Conservation (phyloP, 2,797 vertebrate genomes). For the Peromyscus nudipes region DNA sequence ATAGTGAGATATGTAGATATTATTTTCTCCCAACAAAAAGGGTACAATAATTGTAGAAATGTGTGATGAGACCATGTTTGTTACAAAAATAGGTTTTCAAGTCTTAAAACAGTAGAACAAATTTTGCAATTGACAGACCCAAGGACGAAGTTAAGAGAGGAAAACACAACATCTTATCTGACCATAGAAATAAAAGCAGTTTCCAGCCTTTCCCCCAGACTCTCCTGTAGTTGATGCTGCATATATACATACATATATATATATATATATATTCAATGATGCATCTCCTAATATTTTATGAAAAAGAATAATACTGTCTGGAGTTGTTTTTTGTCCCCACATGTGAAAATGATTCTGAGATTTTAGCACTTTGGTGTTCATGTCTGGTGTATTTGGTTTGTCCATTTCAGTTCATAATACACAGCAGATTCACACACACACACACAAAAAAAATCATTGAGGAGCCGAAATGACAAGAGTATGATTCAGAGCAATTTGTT, state of each 20-base stretch:
- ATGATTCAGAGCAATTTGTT: background rate
- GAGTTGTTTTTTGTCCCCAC: background rate
- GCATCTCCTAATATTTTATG: background rate
- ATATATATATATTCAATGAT: background rate
- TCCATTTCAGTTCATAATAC: background rate
- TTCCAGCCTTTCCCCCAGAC: background rate
- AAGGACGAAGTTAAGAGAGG: background rate
- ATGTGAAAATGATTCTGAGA: background rate
- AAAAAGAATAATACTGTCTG: background rate
- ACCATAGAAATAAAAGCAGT: background rate
- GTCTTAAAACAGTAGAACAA: background rate
- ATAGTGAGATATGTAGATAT: background rate
- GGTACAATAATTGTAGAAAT: background rate
- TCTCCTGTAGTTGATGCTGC: background rate
- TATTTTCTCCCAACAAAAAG: background rate
- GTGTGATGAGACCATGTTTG: background rate
- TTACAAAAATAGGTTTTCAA: background rate
- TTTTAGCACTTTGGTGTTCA: background rate
- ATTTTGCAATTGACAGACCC: background rate
- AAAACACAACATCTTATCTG: background rate
- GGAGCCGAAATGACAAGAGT: background rate
- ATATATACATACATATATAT: no score
- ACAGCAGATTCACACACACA: background rate
- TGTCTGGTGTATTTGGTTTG: background rate
- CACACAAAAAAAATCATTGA: background rate